phyloP scores from a whole-genome alignment of 2,113 vertebrate genomes.

The Hiodon alosoides region DNA sequence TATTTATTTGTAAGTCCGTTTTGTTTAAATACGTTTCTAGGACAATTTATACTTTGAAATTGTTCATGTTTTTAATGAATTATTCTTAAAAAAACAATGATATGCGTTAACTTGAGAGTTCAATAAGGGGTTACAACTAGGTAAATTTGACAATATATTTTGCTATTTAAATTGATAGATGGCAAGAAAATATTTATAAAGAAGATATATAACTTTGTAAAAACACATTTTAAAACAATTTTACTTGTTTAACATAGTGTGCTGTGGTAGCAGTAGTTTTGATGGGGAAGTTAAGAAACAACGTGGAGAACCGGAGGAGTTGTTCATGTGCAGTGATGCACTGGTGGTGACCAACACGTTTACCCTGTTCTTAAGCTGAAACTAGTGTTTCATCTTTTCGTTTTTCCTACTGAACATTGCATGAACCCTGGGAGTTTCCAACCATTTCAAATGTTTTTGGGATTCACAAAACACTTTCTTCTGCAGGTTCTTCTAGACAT shows the following conservation, averaged over 20 bases:
- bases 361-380: conserved; percentile 10
- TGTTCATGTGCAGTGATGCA: conserved; percentile 15
- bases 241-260: conserved; percentile 74
- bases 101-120: conserved; percentile 62
- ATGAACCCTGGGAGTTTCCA: neutral
- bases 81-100: conserved; percentile 39
- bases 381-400: neutral
- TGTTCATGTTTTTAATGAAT: conserved; percentile 36
- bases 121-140: conserved; percentile 61
- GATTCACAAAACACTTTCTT: neutral
- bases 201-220: conserved; percentile 67
- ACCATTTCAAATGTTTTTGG: neutral
- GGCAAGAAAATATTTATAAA: conserved; percentile 67
- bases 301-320: neutral
- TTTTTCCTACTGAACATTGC: neutral
- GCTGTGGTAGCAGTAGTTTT: conserved; percentile 71
- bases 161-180: conserved; percentile 82
- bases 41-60: conserved; percentile 31
- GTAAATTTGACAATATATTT: conserved; percentile 72
- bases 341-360: conserved; percentile 36
- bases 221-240: conserved; percentile 70
- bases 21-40: conserved; percentile 32
- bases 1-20: conserved; percentile 26
- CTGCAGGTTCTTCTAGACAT: conserved; percentile 1
- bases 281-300: conserved; percentile 25